Conservation (phyloP, 2,113 vertebrate species). For the Shinisaurus crocodilurus region DNA sequence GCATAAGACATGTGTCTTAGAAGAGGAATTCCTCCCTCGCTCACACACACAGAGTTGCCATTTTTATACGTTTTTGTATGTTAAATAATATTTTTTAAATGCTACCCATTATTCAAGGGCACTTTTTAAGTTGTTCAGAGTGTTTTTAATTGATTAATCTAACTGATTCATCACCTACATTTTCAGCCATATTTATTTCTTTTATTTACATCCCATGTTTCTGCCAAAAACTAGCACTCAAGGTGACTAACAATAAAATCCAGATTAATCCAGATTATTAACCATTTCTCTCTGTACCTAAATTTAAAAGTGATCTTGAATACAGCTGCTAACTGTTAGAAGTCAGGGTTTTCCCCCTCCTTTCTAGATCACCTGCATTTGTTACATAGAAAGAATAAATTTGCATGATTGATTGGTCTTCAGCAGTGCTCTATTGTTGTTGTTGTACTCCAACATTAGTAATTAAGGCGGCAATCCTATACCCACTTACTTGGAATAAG, state of each 20-base stretch:
- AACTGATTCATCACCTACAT: neutral
- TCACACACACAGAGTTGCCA: neutral
- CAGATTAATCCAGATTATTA: neutral
- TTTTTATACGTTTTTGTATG: neutral
- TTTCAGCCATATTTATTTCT: slow-evolving; percentile 4
- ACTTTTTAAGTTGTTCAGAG: neutral
- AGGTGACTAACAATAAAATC: too few relatives aligned
- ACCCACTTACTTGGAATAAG: too few relatives aligned
- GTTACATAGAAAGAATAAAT: neutral
- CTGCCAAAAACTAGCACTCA: too few relatives aligned
- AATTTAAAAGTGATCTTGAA: neutral
- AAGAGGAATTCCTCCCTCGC: neutral
- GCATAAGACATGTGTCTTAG: neutral
- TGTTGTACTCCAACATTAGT: neutral
- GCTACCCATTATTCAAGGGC: neutral
- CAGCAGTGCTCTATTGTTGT: neutral
- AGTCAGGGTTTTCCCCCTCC: neutral
- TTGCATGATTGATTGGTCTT: neutral
- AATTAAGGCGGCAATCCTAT: neutral
- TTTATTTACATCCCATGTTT: too few relatives aligned
- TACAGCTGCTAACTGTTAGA: neutral
- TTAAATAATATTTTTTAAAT: neutral
- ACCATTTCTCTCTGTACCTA: neutral
- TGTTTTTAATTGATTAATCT: neutral
- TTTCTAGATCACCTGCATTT: neutral